Evolutionary conservation across 2,797 vertebrate species (phyloP).

Genomic region (Typhlichthys subterraneus): DNA sequence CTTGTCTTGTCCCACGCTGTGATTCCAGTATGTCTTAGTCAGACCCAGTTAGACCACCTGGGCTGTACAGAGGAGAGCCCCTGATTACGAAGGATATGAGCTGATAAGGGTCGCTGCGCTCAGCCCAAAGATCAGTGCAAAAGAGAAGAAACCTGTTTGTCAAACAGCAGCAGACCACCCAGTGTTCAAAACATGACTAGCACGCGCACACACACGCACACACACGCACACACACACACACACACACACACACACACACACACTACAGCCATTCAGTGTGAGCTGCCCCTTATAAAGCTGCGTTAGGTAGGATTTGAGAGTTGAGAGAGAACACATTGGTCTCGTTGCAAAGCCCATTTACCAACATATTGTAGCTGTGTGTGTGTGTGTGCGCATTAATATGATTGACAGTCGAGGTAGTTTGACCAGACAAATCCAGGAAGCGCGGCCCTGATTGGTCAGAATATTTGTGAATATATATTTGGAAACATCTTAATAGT

Average conservation of each 20-base stretch:
- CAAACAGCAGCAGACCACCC: conserved; percentile 1
- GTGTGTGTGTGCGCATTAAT: background rate
- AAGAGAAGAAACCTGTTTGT: conserved; percentile 2
- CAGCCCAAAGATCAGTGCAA: background rate
- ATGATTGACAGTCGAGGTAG: no score
- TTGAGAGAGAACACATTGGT: no score
- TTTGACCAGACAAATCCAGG: no score
- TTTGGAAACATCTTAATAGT: no score
- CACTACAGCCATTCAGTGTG: background rate
- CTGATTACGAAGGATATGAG: background rate
- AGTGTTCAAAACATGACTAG: background rate
- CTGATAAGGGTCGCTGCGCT: conserved; percentile 5
- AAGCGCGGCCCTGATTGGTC: no score
- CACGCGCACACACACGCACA: conserved; percentile 2
- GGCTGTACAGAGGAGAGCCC: conserved; percentile 5
- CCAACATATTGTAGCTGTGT: background rate
- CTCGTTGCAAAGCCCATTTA: no score
- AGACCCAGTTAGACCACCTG: conserved; percentile 10
- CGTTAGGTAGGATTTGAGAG: no score
- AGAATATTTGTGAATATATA: no score
- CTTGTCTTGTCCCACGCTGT: background rate
- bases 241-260: conserved; percentile 2
- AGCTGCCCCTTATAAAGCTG: no score
- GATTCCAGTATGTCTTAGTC: background rate
- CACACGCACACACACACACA: background rate